Evolutionary conservation across 2,113 vertebrate species (phyloP), one percentile per base, ranked within the genome.

Genomic region (Neopipo cinnamomea): DNA sequence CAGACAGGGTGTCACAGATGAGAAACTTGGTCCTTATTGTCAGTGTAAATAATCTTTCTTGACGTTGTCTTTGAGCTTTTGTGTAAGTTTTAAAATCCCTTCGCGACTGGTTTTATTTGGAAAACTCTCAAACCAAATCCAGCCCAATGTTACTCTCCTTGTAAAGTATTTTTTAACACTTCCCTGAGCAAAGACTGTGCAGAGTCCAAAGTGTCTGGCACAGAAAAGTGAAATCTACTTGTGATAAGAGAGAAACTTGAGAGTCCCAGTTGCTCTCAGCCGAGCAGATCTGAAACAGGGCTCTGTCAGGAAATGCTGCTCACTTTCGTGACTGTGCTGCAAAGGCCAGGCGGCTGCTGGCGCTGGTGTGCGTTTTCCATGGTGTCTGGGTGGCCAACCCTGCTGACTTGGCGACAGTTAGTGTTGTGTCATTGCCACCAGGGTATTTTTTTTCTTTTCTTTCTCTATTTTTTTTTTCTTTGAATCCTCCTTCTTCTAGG

Each of bases 321-420:
- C 9, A 1, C 53, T 80, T 77, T 90, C 73, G 27, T 77, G 59
- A 22, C 39, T 31, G 9, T 22, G 27, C 78, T 80, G 46, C 56
- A 30, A 19, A 67, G 73, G 31, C 81, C 22, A 1, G 68, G 39
- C 30, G 4, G 72, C 79, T 91, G 75, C 86, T 94, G 88, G 87
- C 91, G 79, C 71, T 89, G 67, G 1, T 39, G 47, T 39, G 18
- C 0, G 0, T 89, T 97, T 95, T 93, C 87, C 81, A 5, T 74
- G 93, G 79, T 77, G 79, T 65, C 59, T 91, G 76, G 47, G 79
- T 96, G 92, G 95, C 75, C 91, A 93, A 0, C 82, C 76, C 89
- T 89, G 83, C 76, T 81, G 73, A 68, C 68, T 3, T 84, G 76
- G 85, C n/a, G 7, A 74, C 88, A 65, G 68, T 74, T 89, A 74